Evolutionary conservation across 2,888 invertebrate genomes (phyloP).

Genomic region (Digitonthophagus gazella): DNA sequence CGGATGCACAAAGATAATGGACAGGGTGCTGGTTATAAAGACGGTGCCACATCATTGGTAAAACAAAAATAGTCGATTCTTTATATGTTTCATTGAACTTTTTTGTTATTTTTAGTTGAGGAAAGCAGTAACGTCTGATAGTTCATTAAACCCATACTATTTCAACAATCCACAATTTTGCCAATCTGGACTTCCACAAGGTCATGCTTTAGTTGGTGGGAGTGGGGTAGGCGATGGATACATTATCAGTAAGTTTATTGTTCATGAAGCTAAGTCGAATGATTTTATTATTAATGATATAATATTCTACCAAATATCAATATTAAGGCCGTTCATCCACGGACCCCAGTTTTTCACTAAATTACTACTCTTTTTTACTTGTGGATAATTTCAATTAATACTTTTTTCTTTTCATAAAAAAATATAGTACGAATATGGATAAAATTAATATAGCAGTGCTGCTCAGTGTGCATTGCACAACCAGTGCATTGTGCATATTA

Average conservation of each 20-base stretch:
- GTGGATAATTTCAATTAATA: too few relatives aligned
- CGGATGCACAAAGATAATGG: conserved; percentile 47
- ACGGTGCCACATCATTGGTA: conserved; percentile 44
- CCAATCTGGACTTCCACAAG: conserved; percentile 41
- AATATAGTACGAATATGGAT: too few relatives aligned
- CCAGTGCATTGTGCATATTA: too few relatives aligned
- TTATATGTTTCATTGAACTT: not conserved
- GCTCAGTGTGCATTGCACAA: too few relatives aligned
- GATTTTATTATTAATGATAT: not conserved
- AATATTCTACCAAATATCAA: not conserved
- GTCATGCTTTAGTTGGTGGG: conserved; percentile 40
- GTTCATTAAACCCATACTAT: conserved; percentile 54
- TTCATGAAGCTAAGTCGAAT: conserved; percentile 21
- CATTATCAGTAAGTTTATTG: conserved; percentile 46
- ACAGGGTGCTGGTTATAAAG: conserved; percentile 42
- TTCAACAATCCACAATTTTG: conserved; percentile 42
- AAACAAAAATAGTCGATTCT: conserved; percentile 25
- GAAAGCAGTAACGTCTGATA: conserved; percentile 54
- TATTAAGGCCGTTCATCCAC: not conserved
- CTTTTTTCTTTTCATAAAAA: too few relatives aligned
- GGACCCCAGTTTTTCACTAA: too few relatives aligned
- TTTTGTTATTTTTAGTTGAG: conserved; percentile 38
- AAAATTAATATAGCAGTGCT: too few relatives aligned
- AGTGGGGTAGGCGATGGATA: conserved; percentile 51
- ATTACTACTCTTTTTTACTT: too few relatives aligned